phyloP scores from a whole-genome alignment of 2,113 vertebrate genomes.

The Orthonyx spaldingii region DNA sequence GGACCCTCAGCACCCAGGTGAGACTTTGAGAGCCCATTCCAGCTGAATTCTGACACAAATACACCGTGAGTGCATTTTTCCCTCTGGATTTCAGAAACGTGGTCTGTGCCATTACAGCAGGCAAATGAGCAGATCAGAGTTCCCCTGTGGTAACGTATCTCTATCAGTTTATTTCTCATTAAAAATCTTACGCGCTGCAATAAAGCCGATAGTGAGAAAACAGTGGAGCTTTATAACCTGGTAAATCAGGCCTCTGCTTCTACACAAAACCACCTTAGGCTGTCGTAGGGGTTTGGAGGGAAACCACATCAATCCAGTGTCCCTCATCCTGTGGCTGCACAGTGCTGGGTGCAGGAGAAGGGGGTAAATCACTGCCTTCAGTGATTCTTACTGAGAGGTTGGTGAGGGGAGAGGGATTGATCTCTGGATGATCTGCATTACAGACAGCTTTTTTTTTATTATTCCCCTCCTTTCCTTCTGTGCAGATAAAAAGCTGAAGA shows the following conservation, averaged over 20 bases:
- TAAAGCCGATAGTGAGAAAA: neutral
- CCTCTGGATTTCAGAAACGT: neutral
- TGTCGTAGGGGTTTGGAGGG: neutral
- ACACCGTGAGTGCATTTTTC: rapidly evolving
- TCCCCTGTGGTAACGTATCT: neutral
- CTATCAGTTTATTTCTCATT: constrained; percentile 34
- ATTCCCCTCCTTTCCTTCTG: neutral
- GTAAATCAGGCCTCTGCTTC: neutral
- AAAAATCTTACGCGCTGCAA: neutral
- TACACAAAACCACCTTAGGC: neutral
- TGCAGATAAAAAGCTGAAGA: neutral
- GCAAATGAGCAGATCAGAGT: neutral
- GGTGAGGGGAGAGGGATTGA: neutral
- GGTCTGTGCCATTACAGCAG: neutral
- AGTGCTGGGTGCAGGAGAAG: neutral
- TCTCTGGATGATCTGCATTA: neutral
- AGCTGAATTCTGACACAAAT: neutral
- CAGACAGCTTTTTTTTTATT: neutral
- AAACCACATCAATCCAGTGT: neutral
- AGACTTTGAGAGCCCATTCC: neutral
- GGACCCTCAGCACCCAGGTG: neutral
- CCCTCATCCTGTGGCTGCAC: rapidly evolving
- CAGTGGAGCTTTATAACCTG: neutral
- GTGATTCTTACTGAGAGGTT: neutral
- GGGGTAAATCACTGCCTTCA: neutral